A percentile compares a stretch with the other conserved stretches of the same genome.
Evolutionary conservation across 2,888 invertebrate genomes (phyloP).

Genomic region (Thalpophila matura): DNA sequence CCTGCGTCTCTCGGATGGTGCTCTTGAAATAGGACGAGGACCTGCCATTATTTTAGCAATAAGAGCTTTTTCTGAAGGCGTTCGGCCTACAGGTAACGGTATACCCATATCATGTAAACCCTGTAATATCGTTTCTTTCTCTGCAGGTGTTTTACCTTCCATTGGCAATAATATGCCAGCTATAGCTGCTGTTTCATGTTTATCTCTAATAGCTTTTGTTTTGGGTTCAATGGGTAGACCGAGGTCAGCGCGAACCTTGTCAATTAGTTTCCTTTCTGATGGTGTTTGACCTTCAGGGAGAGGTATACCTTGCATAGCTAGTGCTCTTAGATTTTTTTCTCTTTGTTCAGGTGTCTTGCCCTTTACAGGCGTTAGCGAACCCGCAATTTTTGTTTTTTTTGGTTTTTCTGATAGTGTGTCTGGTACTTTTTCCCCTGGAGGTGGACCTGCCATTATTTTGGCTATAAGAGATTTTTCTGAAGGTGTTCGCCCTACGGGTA

Average conservation of each 20-base stretch:
- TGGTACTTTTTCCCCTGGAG: no score
- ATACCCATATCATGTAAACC: slow-evolving; percentile 39
- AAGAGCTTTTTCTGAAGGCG: slow-evolving; percentile 61
- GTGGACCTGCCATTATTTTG: slow-evolving; percentile 2
- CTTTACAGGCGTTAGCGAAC: slow-evolving; percentile 3
- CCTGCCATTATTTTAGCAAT: slow-evolving; percentile 39
- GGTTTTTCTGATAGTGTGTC: no score
- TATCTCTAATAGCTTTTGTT: slow-evolving; percentile 52
- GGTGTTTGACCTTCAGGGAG: slow-evolving; percentile 61
- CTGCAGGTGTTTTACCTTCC: slow-evolving; percentile 64
- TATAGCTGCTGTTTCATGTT: slow-evolving; percentile 54
- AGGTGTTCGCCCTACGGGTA: slow-evolving; percentile 65
- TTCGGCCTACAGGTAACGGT: slow-evolving; percentile 60
- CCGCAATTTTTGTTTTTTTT: no score
- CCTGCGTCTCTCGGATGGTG: no score
- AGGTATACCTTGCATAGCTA: slow-evolving; percentile 57
- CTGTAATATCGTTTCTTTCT: slow-evolving; percentile 65
- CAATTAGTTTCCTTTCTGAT: slow-evolving; percentile 61
- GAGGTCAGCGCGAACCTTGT: slow-evolving; percentile 54
- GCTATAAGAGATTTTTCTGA: slow-evolving; percentile 52
- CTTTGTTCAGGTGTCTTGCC: slow-evolving; percentile 18
- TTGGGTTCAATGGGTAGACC: slow-evolving; percentile 48
- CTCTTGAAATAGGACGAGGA: neutral
- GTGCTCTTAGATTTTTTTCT: slow-evolving; percentile 20
- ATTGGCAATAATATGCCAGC: slow-evolving; percentile 38